Base-by-base conservation (phyloP, 2,113 vertebrate genomes). In the Oncorhynchus clarkii region DNA sequence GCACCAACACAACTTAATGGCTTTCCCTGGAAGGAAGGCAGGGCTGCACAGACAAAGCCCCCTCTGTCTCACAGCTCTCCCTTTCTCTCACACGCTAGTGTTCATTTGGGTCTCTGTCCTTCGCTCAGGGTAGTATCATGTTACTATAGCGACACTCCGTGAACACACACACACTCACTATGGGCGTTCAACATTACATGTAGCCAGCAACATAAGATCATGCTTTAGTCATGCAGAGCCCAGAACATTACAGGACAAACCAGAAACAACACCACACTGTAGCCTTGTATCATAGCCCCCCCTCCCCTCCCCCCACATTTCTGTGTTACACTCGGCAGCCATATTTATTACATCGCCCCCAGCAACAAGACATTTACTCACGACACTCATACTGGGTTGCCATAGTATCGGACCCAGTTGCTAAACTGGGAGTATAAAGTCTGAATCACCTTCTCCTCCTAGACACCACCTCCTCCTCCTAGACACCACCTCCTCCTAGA, bases 111-210 rank as follows among this genome's bases (percentile, higher is more conserved):
- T 3, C 45, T 26, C 73, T 18, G 62, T 54, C 54, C 26, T 54
- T 65, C 26, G 16, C 9, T 22, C 22, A 9, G 70, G 78, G 70
- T 22, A 59, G 77, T 72, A 70, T 75, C 59, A 79, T 6, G 20
- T 68, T 74, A 71, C 76, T 77, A 24, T 77, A 54, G 54, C 51
- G 75, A 65, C 77, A 78, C 31, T 16, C 77, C n/a, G 0, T 73
- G 34, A 51, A 71, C 45, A 49, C 72, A 9, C 72, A 66, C 72
- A 66, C 72, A 74, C 60, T 31, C 76, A 39, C 67, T 9, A 0
- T 27, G 67, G 20, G 18, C 5, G n/a, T 70, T 22, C 69, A 71
- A 5, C n/a, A 7, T 26, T 34, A 76, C n/a, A 70, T 39, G 7
- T n/a, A 75, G 14, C 27, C 26, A 8, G 66, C 20, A 60, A 67